These are phyloP conservation scores for Epinotia demarniana DNA, from an alignment of 2,888 invertebrate species.

Conservation along the genomic window DNA sequence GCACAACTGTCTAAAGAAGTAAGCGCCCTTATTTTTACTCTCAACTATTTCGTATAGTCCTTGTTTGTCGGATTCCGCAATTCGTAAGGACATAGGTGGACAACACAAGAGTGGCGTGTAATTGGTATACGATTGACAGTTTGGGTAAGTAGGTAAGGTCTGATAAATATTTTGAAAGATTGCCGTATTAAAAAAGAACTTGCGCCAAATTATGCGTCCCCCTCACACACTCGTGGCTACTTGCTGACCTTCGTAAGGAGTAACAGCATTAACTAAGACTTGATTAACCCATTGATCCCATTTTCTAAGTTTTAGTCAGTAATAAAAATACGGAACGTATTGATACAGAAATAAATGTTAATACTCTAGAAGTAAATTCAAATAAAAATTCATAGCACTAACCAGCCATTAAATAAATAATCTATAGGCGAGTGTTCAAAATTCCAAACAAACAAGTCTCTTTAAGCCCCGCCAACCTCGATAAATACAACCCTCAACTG, in stretches of 20 bases:
- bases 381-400: constrained; percentile 35
- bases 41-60: background rate
- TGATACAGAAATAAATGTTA: background rate
- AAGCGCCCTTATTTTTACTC: too few relatives aligned
- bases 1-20: too few relatives aligned
- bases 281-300: background rate
- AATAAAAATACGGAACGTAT: constrained; percentile 15
- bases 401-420: constrained; percentile 39
- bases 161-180: background rate
- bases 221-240: too few relatives aligned
- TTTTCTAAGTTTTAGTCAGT: background rate
- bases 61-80: constrained; percentile 62
- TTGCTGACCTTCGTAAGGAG: too few relatives aligned
- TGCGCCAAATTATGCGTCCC: too few relatives aligned
- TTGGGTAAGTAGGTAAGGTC: constrained; percentile 30
- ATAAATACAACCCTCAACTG: constrained; percentile 34
- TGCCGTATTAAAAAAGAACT: too few relatives aligned
- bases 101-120: constrained; percentile 69
- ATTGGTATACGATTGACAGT: constrained; percentile 59
- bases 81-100: constrained; percentile 56
- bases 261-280: too few relatives aligned
- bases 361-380: constrained; percentile 1
- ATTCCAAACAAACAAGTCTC: constrained; percentile 36
- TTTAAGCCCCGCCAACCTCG: constrained; percentile 30
- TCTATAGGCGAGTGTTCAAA: constrained; percentile 30